A percentile compares a stretch with the other conserved stretches of the same genome.
phyloP scores from a whole-genome alignment of 2,888 invertebrate genomes.

The Miltochrista miniata region DNA sequence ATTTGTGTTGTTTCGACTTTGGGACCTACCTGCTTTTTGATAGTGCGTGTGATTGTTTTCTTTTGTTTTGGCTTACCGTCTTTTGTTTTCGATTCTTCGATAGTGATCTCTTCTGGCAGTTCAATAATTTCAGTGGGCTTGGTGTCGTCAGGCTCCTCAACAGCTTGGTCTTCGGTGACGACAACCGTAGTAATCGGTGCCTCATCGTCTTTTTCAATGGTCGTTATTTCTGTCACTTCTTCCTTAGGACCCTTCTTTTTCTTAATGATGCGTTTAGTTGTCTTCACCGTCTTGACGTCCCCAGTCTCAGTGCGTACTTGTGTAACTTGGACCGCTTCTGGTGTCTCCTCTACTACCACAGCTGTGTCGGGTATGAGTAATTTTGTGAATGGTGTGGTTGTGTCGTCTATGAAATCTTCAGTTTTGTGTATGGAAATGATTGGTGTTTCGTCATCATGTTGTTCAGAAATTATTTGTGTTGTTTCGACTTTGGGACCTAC shows the following conservation, averaged over 20 bases:
- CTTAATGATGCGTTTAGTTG: neutral
- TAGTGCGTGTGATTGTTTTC: neutral
- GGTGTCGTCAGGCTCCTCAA: neutral
- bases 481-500: neutral
- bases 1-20: neutral
- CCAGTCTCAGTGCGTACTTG: neutral
- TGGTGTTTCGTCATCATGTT: neutral
- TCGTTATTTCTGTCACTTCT: constrained; percentile 37
- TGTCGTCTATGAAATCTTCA: neutral
- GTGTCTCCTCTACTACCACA: constrained; percentile 40
- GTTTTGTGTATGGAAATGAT: neutral
- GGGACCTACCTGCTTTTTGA: neutral
- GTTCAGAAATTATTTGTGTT: neutral
- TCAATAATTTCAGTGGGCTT: neutral
- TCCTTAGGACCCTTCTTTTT: constrained; percentile 1
- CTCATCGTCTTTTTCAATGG: neutral
- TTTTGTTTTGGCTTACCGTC: neutral
- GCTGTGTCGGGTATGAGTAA: constrained; percentile 28
- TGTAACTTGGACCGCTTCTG: neutral
- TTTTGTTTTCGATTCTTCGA: neutral
- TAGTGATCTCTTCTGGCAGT: neutral
- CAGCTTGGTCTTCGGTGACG: neutral
- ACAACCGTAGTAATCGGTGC: constrained; percentile 9
- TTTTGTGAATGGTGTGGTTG: constrained; percentile 1
- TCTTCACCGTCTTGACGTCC: neutral